Conservation (phyloP, 2,888 invertebrate species). For the Amphiduros pacificus region DNA sequence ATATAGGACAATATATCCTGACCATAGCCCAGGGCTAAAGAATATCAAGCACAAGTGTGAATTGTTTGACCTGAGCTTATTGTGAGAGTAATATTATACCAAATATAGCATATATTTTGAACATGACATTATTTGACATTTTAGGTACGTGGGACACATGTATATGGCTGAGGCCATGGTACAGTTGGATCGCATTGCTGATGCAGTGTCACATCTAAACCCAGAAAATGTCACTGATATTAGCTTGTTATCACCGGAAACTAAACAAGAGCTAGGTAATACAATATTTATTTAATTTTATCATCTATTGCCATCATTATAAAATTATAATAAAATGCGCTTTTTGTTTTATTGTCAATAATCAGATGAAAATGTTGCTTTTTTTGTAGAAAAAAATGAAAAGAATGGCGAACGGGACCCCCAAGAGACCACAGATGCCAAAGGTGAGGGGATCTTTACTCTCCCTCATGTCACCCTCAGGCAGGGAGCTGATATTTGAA, state of each 20-base stretch:
- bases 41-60: no score
- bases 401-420: constrained; percentile 21
- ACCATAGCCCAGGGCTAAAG: no score
- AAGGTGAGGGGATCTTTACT: constrained; percentile 8
- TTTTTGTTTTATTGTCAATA: no score
- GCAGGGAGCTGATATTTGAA: no score
- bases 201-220: constrained; percentile 82
- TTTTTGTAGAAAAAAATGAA: constrained; percentile 8
- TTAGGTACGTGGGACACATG: constrained; percentile 73
- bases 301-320: no score
- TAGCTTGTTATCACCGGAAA: constrained; percentile 45
- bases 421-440: constrained; percentile 19
- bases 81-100: no score
- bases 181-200: constrained; percentile 74
- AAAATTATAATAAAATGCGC: no score
- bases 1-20: no score
- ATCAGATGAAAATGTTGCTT: background rate
- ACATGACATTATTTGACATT: background rate
- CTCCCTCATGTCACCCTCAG: no score
- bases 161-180: constrained; percentile 88
- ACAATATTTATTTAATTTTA: no score
- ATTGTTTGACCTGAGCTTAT: no score
- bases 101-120: no score
- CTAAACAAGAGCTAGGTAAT: constrained; percentile 41
- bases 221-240: constrained; percentile 54